Conservation (phyloP, 1,140 invertebrate species). For the Delia radicum region DNA sequence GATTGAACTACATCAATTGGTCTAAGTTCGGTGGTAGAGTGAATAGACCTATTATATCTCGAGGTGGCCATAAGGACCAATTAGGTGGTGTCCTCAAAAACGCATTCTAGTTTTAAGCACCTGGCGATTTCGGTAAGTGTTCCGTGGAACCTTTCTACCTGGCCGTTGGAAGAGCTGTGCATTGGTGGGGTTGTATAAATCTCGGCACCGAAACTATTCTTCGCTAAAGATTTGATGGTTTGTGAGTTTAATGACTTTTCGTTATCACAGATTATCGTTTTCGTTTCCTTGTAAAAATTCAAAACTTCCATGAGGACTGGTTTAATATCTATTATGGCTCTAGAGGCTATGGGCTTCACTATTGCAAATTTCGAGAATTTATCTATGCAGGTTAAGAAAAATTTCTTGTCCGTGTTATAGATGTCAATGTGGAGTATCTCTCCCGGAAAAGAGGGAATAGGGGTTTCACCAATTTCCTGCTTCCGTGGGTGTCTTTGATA, state of each 20-base stretch:
- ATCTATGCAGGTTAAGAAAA: constrained; percentile 17
- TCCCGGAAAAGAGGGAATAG: background rate
- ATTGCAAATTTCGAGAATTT: constrained; percentile 29
- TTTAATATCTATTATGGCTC: constrained; percentile 25
- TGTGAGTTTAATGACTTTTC: background rate
- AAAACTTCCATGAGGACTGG: constrained; percentile 25
- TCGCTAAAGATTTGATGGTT: background rate
- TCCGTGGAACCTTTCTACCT: constrained; percentile 32
- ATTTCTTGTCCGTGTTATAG: constrained; percentile 13
- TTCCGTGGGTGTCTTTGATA: constrained; percentile 9
- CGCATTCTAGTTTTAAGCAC: constrained; percentile 30
- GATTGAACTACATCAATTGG: constrained; percentile 20
- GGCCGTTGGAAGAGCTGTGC: constrained; percentile 25
- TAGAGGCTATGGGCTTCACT: background rate
- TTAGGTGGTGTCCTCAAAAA: constrained; percentile 25
- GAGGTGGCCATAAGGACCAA: constrained; percentile 23
- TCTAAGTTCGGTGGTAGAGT: background rate
- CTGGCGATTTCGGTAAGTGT: constrained; percentile 27
- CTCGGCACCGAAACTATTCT: too few species aligned
- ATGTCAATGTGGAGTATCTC: constrained; percentile 25
- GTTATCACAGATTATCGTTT: background rate
- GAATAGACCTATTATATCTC: constrained; percentile 30
- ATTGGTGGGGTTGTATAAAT: too few species aligned
- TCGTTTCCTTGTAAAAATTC: constrained; percentile 28
- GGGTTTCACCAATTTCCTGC: background rate